Evolutionary conservation across 1,140 invertebrate genomes (phyloP), one percentile per base, ranked within the genome.

Genomic region (Listronotus bonariensis): DNA sequence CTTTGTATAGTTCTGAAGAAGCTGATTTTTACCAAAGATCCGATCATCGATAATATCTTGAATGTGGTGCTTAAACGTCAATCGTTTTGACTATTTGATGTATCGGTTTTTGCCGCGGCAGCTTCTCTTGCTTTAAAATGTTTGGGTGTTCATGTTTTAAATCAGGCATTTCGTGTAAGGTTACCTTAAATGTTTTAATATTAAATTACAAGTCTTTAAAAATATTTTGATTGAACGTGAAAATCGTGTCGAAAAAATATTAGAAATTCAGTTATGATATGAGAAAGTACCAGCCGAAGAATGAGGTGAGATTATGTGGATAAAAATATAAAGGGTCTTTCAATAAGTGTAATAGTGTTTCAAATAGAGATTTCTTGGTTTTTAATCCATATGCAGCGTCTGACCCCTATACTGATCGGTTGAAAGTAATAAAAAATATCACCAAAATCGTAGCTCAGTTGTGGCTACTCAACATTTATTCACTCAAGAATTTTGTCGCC

Each of bases 31-130:
- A 60, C 38, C 40, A 55, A 36, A 49, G 53, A 55, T 56, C 42
- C 41, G 63, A 56, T 41, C 32, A 15, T n/a, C 48, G 63, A 67
- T 67, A 65, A 31, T 65, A 59, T 66, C 49, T 64, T 40, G 12
- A 32, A 54, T 69, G 64, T 68, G 52, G 67, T 68, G 67, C 56
- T 58, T 65, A 56, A 58, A 67, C 68, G 68, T 69, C 68, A 69
- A 69, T 69, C 64, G 64, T 41, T 54, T 69, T 69, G 58, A 69
- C 56, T 58, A 67, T 69, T 69, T 69, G 68, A 69, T 69, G 64
- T 67, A 69, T 69, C 57, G 64, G 26, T 58, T 55, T 65, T 14
- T 59, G 49, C 63, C 63, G 53, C 42, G 15, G 45, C 57, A 34
- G 46, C 34, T 41, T 46, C 17, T 31, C 7, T 10, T 31, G 52